Evolutionary conservation across 2,888 invertebrate species (phyloP).

Genomic region (Apamea monoglypha): DNA sequence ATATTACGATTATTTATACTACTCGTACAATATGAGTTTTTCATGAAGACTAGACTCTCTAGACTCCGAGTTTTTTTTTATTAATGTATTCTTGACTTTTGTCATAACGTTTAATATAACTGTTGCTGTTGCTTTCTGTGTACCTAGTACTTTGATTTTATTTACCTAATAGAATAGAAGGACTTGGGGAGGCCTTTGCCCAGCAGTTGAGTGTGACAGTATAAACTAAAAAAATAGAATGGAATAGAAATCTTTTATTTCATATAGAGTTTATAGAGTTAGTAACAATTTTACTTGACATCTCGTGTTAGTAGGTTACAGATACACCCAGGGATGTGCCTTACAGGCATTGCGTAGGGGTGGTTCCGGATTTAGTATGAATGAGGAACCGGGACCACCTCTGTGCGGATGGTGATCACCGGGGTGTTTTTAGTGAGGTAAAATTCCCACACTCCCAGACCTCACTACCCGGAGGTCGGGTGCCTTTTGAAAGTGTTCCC

Average conservation of each 20-base stretch:
- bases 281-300: not conserved
- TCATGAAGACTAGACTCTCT: not conserved
- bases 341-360: too few species aligned
- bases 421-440: too few species aligned
- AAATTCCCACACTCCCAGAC: too few species aligned
- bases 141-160: not conserved
- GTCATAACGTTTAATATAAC: not conserved
- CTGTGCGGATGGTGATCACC: too few species aligned
- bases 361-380: too few species aligned
- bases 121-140: not conserved
- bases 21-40: conserved; percentile 4
- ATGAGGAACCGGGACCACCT: too few species aligned
- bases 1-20: conserved; percentile 28
- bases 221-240: too few species aligned
- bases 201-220: too few species aligned
- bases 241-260: not conserved
- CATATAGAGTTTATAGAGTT: not conserved
- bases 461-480: too few species aligned
- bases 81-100: not conserved
- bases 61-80: not conserved
- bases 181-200: too few species aligned
- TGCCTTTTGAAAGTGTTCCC: too few species aligned
- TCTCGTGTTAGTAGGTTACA: not conserved
- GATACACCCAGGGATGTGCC: too few species aligned
- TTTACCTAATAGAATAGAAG: not conserved